Conservation (phyloP, 2,797 vertebrate species). For the Cyclopterus lumpus region DNA sequence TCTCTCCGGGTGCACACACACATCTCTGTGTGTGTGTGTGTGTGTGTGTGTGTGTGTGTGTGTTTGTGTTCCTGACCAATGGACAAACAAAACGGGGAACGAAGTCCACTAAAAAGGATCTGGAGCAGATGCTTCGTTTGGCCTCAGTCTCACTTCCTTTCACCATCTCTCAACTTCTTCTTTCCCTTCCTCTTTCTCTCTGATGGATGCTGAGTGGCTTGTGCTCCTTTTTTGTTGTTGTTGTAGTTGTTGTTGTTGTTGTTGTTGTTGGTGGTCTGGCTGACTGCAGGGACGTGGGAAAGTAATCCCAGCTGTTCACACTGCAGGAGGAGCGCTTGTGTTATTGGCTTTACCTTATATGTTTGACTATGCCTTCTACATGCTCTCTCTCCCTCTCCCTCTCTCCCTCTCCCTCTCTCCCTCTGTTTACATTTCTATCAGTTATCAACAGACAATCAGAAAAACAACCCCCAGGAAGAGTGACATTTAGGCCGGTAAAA, state of each 20-base stretch:
- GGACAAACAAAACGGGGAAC: constrained; percentile 76
- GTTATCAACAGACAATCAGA: constrained; percentile 27
- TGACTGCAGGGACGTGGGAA: constrained; percentile 39
- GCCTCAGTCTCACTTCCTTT: constrained; percentile 85
- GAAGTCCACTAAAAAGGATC: constrained; percentile 73
- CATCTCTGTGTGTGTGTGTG: constrained; percentile 51
- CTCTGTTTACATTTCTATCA: constrained; percentile 30
- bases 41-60: constrained; percentile 50
- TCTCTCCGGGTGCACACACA: constrained; percentile 59
- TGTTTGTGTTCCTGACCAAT: constrained; percentile 56
- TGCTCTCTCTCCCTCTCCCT: constrained; percentile 28
- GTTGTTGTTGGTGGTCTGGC: constrained; percentile 41
- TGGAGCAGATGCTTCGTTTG: constrained; percentile 83
- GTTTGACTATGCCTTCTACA: constrained; percentile 63
- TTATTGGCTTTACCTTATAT: constrained; percentile 44
- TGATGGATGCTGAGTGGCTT: constrained; percentile 56
- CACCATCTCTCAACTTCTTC: constrained; percentile 79
- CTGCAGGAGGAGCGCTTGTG: constrained; percentile 50
- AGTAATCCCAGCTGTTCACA: constrained; percentile 53
- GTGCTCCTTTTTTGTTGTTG: constrained; percentile 52
- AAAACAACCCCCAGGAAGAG: constrained; percentile 8
- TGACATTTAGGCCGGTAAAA: not conserved
- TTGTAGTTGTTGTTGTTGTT: constrained; percentile 24
- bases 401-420: not conserved
- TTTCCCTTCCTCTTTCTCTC: constrained; percentile 84